These are phyloP conservation scores for Callorhinus ursinus DNA, from an alignment of 2,113 vertebrate species.

Conservation along the genomic window DNA sequence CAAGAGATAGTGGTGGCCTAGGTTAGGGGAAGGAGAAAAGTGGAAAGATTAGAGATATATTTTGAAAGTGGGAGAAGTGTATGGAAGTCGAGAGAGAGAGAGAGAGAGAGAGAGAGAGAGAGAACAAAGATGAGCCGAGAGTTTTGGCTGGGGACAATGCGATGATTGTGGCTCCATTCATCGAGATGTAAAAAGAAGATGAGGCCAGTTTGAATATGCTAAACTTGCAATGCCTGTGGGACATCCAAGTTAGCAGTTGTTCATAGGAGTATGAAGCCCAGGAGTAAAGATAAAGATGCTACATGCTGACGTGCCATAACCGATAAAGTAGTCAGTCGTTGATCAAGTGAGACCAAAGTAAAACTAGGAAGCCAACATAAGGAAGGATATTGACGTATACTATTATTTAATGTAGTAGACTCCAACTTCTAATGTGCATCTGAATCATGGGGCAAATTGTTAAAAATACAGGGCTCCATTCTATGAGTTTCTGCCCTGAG, in stretches of 20 bases:
- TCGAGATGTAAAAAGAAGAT: background rate
- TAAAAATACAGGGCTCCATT: background rate
- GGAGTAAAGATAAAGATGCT: background rate
- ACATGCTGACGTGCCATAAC: background rate
- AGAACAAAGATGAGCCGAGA: background rate
- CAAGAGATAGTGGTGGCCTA: background rate
- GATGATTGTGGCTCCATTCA: background rate
- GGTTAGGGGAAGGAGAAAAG: background rate
- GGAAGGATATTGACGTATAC: background rate
- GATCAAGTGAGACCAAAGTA: background rate
- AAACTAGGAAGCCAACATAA: background rate
- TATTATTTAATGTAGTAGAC: background rate
- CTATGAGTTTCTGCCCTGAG: background rate
- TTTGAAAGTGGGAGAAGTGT: background rate
- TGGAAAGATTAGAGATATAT: background rate
- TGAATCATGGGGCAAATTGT: background rate
- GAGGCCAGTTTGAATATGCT: background rate
- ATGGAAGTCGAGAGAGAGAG: background rate
- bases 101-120: background rate
- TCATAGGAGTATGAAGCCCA: background rate
- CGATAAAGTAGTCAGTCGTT: background rate
- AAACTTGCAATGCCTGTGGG: background rate
- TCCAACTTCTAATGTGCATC: background rate
- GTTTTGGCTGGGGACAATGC: background rate
- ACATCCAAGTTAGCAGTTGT: background rate